phyloP scores from a whole-genome alignment of 2,113 vertebrate genomes.

The Geococcyx californianus region DNA sequence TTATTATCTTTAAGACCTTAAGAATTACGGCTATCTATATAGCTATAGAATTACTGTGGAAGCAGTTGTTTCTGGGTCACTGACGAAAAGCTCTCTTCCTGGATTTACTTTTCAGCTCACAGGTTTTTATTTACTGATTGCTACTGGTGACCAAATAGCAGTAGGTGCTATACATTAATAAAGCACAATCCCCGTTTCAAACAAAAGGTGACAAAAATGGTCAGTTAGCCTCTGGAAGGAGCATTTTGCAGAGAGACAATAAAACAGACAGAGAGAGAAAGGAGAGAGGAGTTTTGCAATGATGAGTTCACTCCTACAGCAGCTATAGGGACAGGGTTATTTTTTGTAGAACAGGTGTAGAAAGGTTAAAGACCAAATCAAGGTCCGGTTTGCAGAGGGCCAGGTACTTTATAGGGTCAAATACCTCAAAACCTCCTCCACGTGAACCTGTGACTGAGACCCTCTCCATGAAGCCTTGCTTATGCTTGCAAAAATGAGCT shows the following conservation, averaged over 20 bases:
- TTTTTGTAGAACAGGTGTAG: background rate
- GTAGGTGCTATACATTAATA: background rate
- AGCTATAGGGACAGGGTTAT: background rate
- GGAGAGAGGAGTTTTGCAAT: background rate
- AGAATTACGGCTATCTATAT: background rate
- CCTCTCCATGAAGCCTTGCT: constrained; percentile 9
- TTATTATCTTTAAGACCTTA: background rate
- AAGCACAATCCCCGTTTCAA: background rate
- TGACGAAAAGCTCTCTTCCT: background rate
- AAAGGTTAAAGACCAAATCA: background rate
- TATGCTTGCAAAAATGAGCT: background rate
- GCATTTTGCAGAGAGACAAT: background rate
- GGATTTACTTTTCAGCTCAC: background rate
- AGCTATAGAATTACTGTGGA: background rate
- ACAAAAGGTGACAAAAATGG: background rate
- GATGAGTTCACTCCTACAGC: background rate
- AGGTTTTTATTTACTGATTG: background rate
- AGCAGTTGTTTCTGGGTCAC: background rate
- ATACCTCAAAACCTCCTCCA: background rate
- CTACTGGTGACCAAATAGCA: background rate
- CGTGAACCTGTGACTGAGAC: background rate
- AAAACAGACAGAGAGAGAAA: background rate
- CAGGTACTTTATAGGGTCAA: background rate
- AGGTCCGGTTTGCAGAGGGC: background rate
- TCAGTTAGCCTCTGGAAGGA: background rate